These are phyloP conservation scores for Aptenodytes forsteri DNA, from an alignment of 2,113 vertebrate genomes.

Conservation along the genomic window DNA sequence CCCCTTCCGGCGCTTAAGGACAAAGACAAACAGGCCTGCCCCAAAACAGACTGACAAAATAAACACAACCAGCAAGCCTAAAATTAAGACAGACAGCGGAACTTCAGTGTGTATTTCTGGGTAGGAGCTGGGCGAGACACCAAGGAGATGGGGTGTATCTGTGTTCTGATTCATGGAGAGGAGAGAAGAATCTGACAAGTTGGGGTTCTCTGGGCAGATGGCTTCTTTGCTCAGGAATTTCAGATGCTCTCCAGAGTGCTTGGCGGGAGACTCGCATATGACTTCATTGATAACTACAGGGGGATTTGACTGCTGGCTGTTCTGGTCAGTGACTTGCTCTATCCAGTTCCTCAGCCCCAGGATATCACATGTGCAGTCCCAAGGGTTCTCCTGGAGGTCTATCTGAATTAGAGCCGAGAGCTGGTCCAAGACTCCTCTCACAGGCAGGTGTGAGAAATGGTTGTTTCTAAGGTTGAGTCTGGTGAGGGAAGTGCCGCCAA, in stretches of 20 bases:
- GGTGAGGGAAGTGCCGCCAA: conserved; percentile 91
- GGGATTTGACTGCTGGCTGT: conserved; percentile 78
- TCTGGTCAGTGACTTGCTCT: conserved; percentile 76
- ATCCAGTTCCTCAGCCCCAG: conserved; percentile 96
- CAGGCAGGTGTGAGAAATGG: conserved; percentile 92
- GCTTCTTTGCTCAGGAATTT: conserved; percentile 92
- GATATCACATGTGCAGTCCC: conserved; percentile 97
- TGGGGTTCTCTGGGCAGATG: conserved; percentile 89
- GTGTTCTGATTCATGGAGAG: conserved; percentile 83
- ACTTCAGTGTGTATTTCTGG: conserved; percentile 89
- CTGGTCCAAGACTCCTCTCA: conserved; percentile 94
- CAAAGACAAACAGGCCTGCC: conserved; percentile 94
- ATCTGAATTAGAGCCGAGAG: conserved; percentile 97
- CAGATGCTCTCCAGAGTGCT: conserved; percentile 89
- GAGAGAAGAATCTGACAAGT: conserved; percentile 75
- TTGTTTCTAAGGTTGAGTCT: conserved; percentile 96
- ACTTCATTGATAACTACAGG: conserved; percentile 95
- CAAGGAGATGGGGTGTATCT: conserved; percentile 69
- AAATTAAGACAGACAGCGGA: conserved; percentile 93
- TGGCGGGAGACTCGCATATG: conserved; percentile 92
- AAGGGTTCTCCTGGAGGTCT: conserved; percentile 97
- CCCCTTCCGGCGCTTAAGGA: conserved; percentile 93
- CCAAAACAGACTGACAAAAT: conserved; percentile 96
- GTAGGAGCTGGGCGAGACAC: conserved; percentile 81
- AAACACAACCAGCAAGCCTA: conserved; percentile 95